Evolutionary conservation across 2,888 invertebrate species (phyloP).

Genomic region (Phasia obesa): DNA sequence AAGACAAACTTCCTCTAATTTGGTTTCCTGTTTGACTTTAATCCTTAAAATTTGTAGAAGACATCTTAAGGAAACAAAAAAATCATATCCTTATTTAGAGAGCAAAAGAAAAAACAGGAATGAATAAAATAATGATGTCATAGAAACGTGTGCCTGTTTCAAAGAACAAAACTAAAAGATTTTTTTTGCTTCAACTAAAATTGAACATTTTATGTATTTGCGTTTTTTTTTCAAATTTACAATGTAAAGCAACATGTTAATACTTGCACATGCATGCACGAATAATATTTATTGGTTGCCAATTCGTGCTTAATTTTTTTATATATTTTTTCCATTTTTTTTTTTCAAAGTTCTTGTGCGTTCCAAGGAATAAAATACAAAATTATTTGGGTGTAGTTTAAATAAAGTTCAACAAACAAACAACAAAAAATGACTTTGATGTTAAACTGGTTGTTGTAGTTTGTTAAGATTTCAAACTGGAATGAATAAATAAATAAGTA

Average conservation of each 20-base stretch:
- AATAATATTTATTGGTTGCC: constrained; percentile 62
- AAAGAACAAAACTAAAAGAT: not conserved
- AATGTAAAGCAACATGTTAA: constrained; percentile 21
- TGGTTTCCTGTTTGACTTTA: no score
- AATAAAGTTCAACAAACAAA: constrained; percentile 11
- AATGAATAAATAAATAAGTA: constrained; percentile 55
- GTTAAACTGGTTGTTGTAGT: constrained; percentile 60
- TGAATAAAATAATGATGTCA: constrained; percentile 38
- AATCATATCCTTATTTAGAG: no score
- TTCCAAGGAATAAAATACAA: constrained; percentile 50
- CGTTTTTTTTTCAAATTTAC: constrained; percentile 14
- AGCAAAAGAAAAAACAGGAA: not conserved
- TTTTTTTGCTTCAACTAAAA: not conserved
- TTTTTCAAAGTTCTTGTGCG: constrained; percentile 1
- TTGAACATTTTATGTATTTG: constrained; percentile 14
- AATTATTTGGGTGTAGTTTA: constrained; percentile 56
- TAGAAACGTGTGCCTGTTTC: constrained; percentile 34
- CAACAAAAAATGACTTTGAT: constrained; percentile 52
- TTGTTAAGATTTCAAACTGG: constrained; percentile 41
- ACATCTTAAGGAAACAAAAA: no score
- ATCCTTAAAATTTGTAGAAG: no score
- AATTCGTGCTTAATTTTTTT: constrained; percentile 56
- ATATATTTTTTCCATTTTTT: not conserved
- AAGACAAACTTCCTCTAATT: no score
- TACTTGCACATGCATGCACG: constrained; percentile 37